Evolutionary conservation across 2,797 vertebrate species (phyloP).

Genomic region (Champsocephalus gunnari): DNA sequence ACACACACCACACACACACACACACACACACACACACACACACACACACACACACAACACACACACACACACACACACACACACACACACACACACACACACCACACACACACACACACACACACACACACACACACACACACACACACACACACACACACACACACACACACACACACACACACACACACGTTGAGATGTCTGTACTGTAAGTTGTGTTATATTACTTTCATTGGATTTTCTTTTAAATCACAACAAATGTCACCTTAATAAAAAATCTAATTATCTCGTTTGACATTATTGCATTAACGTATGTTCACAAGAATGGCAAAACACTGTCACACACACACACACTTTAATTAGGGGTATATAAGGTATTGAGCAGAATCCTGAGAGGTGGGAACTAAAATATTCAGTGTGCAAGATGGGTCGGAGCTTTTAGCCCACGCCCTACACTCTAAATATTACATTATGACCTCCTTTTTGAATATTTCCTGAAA

Average conservation of each 20-base stretch:
- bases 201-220: background rate
- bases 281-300: background rate
- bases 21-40: conserved; percentile 14
- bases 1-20: conserved; percentile 6
- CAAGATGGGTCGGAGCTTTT: conserved; percentile 68
- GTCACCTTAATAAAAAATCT: background rate
- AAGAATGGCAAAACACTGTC: background rate
- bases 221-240: background rate
- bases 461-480: conserved; percentile 78
- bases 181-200: background rate
- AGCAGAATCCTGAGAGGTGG: conserved; percentile 63
- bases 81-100: background rate
- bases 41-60: conserved; percentile 19
- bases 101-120: too few relatives aligned
- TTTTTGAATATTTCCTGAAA: conserved; percentile 54
- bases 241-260: background rate
- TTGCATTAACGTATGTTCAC: background rate
- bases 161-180: conserved; percentile 22
- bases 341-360: conserved; percentile 49
- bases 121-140: too few relatives aligned
- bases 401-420: conserved; percentile 76
- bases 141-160: background rate
- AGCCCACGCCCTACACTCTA: conserved; percentile 53
- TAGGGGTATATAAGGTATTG: conserved; percentile 41
- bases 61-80: conserved; percentile 12